Conservation (phyloP, 2,113 vertebrate genomes). For the Callospermophilus lateralis region DNA sequence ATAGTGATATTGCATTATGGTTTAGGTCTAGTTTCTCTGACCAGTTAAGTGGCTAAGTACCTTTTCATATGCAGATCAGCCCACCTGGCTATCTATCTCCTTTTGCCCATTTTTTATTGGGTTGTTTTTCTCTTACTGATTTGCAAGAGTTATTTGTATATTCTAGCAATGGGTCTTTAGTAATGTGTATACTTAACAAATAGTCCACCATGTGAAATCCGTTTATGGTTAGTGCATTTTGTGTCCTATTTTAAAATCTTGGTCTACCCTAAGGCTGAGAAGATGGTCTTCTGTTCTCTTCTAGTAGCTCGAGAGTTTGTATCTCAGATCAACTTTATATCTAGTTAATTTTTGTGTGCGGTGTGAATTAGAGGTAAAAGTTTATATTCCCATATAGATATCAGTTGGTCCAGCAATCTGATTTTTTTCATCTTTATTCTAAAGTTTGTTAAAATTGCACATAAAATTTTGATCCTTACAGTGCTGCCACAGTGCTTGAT, state of each 20-base stretch:
- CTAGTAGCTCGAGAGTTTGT: not conserved
- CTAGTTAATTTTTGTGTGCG: not conserved
- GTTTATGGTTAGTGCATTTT: not conserved
- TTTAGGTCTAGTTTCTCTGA: not conserved
- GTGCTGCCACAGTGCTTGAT: not conserved
- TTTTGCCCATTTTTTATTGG: not conserved
- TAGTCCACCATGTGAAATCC: not conserved
- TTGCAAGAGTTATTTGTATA: not conserved
- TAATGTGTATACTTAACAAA: not conserved
- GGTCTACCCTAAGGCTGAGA: not conserved
- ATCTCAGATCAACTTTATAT: not conserved
- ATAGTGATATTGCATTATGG: not conserved
- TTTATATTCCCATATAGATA: not conserved
- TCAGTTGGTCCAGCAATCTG: not conserved
- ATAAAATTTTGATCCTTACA: not conserved
- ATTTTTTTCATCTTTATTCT: conserved; percentile 8
- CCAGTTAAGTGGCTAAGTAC: not conserved
- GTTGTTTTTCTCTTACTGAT: not conserved
- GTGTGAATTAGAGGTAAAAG: not conserved
- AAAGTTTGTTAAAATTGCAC: not conserved
- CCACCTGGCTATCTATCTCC: not conserved
- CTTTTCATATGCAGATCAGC: not conserved
- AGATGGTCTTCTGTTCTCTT: not conserved
- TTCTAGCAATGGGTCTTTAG: not conserved
- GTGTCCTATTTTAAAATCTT: not conserved